Percentiles rank a stretch among this genome's conserved stretches.
These are phyloP conservation scores for silkworm (Bombyx mori) DNA, from an alignment of 1,140 invertebrate genomes.

Conservation along the genomic window ASM3026992v2 NC_085125.1:5872501-5873000, in stretches of 20 bases:
- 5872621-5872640: slow-evolving; percentile 9
- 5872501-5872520: too few species aligned
- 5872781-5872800: slow-evolving; percentile 7
- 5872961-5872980: too few species aligned
- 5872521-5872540: too few species aligned
- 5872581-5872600: slow-evolving; percentile 20
- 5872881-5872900: slow-evolving; percentile 1
- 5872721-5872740: neutral
- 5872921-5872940: neutral
- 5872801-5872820: neutral
- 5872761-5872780: slow-evolving; percentile 3
- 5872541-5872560: neutral
- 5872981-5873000: too few species aligned
- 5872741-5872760: neutral
- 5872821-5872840: neutral
- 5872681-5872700: slow-evolving; percentile 23
- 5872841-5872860: slow-evolving; percentile 5
- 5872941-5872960: too few species aligned
- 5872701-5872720: slow-evolving; percentile 17
- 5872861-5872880: slow-evolving; percentile 7
- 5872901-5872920: neutral
- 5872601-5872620: slow-evolving; percentile 6
- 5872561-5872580: neutral
- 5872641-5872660: slow-evolving; percentile 29
- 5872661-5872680: slow-evolving; percentile 38